A percentile compares a stretch with the other conserved stretches of the same genome.
phyloP scores from a whole-genome alignment of 2,888 invertebrate species.

The Pollenia amentaria region DNA sequence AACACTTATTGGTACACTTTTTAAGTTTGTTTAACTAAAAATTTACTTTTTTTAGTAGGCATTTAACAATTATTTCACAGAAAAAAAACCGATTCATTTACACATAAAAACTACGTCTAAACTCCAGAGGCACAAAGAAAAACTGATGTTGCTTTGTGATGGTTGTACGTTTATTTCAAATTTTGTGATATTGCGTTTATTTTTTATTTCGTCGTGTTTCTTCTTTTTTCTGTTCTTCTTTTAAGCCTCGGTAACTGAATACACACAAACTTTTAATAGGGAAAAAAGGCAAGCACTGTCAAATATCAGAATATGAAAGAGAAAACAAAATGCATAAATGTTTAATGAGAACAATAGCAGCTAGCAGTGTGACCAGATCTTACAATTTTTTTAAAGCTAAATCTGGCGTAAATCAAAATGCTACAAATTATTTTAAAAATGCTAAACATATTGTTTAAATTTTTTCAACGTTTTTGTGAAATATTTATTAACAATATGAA shows the following conservation, averaged over 20 bases:
- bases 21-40: not conserved
- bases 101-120: constrained; percentile 66
- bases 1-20: not conserved
- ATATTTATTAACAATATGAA: too few species aligned
- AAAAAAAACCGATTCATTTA: too few species aligned
- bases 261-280: constrained; percentile 42
- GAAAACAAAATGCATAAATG: constrained; percentile 56
- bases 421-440: too few species aligned
- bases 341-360: constrained; percentile 20
- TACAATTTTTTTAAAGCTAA: too few species aligned
- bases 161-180: constrained; percentile 53
- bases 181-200: constrained; percentile 62
- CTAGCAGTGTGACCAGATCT: constrained; percentile 5
- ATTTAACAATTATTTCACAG: constrained; percentile 33
- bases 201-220: constrained; percentile 27
- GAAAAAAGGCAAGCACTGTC: constrained; percentile 13
- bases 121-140: constrained; percentile 73
- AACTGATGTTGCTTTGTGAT: constrained; percentile 67
- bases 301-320: constrained; percentile 51
- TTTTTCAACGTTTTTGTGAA: too few species aligned
- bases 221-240: constrained; percentile 30
- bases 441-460: too few species aligned
- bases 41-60: constrained; percentile 14
- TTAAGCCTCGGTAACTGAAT: constrained; percentile 49
- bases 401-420: too few species aligned